A percentile compares a stretch with the other conserved stretches of the same genome.
phyloP scores from a whole-genome alignment of 1,140 invertebrate species.

The Riptortus pedestris region DNA sequence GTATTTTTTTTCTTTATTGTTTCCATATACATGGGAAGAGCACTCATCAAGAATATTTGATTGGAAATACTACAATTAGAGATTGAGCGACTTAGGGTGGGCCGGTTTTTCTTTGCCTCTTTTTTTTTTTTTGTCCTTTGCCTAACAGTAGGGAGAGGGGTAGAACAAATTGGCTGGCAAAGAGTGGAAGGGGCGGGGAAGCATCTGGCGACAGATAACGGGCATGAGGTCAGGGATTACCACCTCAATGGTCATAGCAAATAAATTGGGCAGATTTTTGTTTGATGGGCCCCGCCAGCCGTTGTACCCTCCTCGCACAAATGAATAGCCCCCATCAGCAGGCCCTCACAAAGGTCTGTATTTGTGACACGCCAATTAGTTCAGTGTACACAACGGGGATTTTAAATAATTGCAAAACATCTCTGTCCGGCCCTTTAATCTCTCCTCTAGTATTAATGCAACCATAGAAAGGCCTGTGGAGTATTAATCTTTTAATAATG shows the following conservation, averaged over 20 bases:
- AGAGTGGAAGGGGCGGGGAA: neutral
- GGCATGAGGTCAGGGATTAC: neutral
- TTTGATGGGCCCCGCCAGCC: neutral
- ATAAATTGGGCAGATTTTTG: conserved; percentile 15
- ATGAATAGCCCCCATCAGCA: conserved; percentile 2
- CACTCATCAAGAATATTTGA: too few relatives aligned
- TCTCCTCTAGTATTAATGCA: neutral
- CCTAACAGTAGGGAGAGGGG: neutral
- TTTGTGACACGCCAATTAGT: conserved; percentile 11
- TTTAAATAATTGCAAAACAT: conserved; percentile 13
- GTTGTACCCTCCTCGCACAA: neutral
- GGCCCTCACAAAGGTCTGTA: conserved; percentile 8
- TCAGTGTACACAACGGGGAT: conserved; percentile 1
- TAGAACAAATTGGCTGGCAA: too few relatives aligned
- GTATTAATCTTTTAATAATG: too few relatives aligned
- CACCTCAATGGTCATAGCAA: neutral
- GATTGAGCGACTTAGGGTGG: too few relatives aligned
- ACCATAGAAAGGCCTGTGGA: neutral
- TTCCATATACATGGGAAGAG: too few relatives aligned
- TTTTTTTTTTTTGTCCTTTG: too few relatives aligned
- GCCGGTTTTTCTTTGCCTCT: too few relatives aligned
- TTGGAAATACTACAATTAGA: too few relatives aligned
- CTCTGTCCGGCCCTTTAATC: neutral
- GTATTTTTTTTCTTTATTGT: too few relatives aligned
- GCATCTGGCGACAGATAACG: neutral